A percentile compares a stretch with the other conserved stretches of the same genome.
phyloP scores from a whole-genome alignment of 1,140 invertebrate genomes.

The Dysdera silvatica region DNA sequence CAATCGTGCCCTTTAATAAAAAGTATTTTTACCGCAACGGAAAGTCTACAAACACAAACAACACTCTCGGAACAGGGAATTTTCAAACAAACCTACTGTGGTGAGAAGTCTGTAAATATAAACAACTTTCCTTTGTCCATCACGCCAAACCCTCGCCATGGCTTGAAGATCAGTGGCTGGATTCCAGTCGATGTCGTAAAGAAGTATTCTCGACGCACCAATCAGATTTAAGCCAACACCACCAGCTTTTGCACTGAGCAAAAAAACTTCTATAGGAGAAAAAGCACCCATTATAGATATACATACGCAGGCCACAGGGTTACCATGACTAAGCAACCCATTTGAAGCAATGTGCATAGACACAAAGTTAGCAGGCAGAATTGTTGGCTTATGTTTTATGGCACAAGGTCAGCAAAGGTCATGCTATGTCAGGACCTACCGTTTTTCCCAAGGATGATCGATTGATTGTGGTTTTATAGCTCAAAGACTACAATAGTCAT shows the following conservation, averaged over 20 bases:
- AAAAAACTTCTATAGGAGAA: constrained; percentile 80
- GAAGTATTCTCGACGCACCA: constrained; percentile 83
- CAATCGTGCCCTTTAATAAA: constrained; percentile 63
- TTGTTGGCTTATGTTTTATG: too few relatives aligned
- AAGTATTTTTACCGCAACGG: background rate
- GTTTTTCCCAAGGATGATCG: too few relatives aligned
- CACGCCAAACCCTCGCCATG: constrained; percentile 98
- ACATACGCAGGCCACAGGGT: too few relatives aligned
- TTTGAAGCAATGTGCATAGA: too few relatives aligned
- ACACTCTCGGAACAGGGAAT: background rate
- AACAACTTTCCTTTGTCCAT: constrained; percentile 96
- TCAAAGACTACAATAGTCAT: too few relatives aligned
- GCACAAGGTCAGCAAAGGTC: too few relatives aligned
- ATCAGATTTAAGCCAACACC: constrained; percentile 87
- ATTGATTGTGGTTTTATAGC: too few relatives aligned
- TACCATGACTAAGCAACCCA: too few relatives aligned
- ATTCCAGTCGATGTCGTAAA: constrained; percentile 99
- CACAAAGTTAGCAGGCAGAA: too few relatives aligned
- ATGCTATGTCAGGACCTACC: too few relatives aligned
- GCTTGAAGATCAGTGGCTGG: constrained; percentile 99
- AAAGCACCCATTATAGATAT: too few relatives aligned
- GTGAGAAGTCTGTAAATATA: constrained; percentile 85
- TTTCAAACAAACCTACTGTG: constrained; percentile 21
- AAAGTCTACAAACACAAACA: background rate
- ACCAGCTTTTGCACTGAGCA: constrained; percentile 97